Evolutionary conservation across 2,888 invertebrate genomes (phyloP).

Genomic region (Scelioninae gen. 2): DNA sequence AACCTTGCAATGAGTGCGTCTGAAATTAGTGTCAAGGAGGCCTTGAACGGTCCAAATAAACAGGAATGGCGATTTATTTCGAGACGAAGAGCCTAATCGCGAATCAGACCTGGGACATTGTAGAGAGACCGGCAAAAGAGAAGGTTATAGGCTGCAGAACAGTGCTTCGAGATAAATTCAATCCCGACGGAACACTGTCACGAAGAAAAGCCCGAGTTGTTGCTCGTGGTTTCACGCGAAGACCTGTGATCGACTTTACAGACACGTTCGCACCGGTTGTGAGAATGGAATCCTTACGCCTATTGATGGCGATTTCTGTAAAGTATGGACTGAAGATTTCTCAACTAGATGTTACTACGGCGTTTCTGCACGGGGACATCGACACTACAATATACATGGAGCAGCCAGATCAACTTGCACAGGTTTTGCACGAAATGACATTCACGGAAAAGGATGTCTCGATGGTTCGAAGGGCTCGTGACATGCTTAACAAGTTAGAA

Average conservation of each 20-base stretch:
- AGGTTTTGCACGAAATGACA: neutral
- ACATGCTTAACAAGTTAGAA: neutral
- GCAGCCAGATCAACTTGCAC: neutral
- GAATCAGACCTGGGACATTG: neutral
- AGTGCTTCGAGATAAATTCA: neutral
- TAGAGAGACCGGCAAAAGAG: neutral
- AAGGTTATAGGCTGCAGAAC: conserved; percentile 5
- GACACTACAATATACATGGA: neutral
- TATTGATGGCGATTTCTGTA: neutral
- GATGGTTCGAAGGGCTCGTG: neutral
- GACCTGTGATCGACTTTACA: conserved; percentile 1
- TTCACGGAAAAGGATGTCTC: neutral
- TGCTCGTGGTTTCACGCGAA: neutral
- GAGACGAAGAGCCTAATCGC: neutral
- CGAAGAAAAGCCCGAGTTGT: conserved; percentile 7
- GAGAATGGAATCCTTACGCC: neutral
- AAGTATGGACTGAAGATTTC: neutral
- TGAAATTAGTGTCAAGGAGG: too few relatives aligned
- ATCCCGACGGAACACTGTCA: conserved; percentile 1
- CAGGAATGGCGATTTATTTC: neutral
- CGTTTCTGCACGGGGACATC: neutral
- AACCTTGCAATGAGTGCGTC: too few relatives aligned
- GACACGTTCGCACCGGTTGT: conserved; percentile 8
- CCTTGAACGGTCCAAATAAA: neutral
- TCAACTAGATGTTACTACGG: conserved; percentile 1